Evolutionary conservation across 2,797 vertebrate species (phyloP).

Genomic region (Salmo trutta): DNA sequence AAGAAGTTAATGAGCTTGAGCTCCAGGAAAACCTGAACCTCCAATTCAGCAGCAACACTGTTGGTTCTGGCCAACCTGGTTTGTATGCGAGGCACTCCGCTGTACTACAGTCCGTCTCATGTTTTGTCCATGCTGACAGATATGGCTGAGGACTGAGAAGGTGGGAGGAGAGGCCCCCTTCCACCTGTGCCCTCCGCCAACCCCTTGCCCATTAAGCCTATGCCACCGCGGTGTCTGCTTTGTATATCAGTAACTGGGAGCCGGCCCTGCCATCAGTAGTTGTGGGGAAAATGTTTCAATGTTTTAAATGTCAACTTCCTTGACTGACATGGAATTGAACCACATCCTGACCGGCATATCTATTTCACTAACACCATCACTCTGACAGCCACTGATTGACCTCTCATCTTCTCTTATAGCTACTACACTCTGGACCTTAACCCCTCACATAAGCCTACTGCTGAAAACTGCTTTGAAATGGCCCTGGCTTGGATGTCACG

Average conservation of each 20-base stretch:
- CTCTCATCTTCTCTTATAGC: too few relatives aligned
- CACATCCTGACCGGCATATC: too few relatives aligned
- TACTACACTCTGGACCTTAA: too few relatives aligned
- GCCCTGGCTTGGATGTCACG: too few relatives aligned
- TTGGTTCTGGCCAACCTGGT: background rate
- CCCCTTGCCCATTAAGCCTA: conserved; percentile 16
- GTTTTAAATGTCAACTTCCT: too few relatives aligned
- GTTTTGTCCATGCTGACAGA: background rate
- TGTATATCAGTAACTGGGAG: background rate
- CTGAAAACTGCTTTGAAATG: too few relatives aligned
- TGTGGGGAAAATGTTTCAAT: too few relatives aligned
- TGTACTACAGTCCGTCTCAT: background rate
- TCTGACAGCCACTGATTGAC: too few relatives aligned
- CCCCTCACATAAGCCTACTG: too few relatives aligned
- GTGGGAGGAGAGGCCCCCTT: background rate
- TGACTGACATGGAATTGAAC: too few relatives aligned
- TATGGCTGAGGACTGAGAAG: background rate
- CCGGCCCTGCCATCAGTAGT: too few relatives aligned
- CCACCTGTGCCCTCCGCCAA: background rate
- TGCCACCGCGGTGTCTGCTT: background rate
- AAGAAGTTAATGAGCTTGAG: background rate
- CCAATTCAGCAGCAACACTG: background rate
- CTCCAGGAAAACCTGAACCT: background rate
- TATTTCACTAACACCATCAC: too few relatives aligned
- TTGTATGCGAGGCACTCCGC: background rate